Evolutionary conservation across 2,888 invertebrate genomes (phyloP).

Genomic region (Busseola fusca): DNA sequence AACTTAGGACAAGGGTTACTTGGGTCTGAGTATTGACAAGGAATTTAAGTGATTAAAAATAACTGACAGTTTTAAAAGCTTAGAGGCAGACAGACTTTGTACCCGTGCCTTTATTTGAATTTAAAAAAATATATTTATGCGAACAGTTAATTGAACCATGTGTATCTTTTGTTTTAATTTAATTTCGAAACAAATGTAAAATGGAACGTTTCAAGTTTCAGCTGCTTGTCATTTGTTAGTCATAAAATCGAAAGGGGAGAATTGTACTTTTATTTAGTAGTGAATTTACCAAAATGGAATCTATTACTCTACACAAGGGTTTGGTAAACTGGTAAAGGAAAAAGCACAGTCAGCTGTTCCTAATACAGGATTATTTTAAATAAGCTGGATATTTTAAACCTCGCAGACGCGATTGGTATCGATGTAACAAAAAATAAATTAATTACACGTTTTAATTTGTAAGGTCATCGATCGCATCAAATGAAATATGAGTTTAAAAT

Average conservation of each 20-base stretch:
- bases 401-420: too few species aligned
- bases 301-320: too few species aligned
- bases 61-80: not conserved
- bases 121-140: slow-evolving; percentile 10
- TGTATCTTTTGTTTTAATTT: slow-evolving; percentile 26
- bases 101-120: not conserved
- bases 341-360: too few species aligned
- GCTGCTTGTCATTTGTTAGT: slow-evolving; percentile 46
- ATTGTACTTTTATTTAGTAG: not conserved
- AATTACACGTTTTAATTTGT: too few species aligned
- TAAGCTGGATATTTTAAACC: too few species aligned
- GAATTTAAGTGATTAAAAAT: not conserved
- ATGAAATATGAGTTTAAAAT: too few species aligned
- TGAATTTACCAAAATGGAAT: not conserved
- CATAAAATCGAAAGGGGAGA: slow-evolving; percentile 32
- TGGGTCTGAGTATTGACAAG: too few species aligned
- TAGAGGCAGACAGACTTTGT: not conserved
- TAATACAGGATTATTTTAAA: too few species aligned
- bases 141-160: not conserved
- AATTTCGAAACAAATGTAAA: slow-evolving; percentile 28
- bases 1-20: not conserved
- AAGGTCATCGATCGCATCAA: too few species aligned
- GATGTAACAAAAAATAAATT: too few species aligned
- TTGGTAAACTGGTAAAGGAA: not conserved
- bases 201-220: slow-evolving; percentile 32